Percentiles rank a stretch among this genome's conserved stretches.
These are phyloP conservation scores for Ormyrus pomaceus DNA, from an alignment of 2,888 invertebrate species.

Conservation along the genomic window DNA sequence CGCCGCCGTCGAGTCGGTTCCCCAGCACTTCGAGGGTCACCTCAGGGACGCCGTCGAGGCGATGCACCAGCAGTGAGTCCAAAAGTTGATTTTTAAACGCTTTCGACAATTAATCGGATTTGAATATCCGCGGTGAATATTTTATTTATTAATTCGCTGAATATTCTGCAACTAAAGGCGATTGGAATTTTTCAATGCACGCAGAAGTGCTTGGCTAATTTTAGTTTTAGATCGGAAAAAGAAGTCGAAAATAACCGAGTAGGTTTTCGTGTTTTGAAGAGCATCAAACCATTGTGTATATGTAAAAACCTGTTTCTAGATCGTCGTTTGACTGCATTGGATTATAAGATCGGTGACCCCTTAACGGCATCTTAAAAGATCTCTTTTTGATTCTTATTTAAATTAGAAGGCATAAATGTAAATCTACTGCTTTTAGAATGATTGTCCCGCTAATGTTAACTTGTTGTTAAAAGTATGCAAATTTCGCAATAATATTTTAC, in stretches of 20 bases:
- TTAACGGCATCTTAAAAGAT: constrained; percentile 43
- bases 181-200: neutral
- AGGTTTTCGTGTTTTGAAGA: constrained; percentile 22
- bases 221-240: constrained; percentile 3
- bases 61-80: constrained; percentile 27
- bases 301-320: constrained; percentile 48
- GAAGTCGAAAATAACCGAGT: constrained; percentile 15
- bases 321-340: constrained; percentile 34
- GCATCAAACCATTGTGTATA: constrained; percentile 38
- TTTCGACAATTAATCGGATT: too few species aligned
- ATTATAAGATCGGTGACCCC: constrained; percentile 50
- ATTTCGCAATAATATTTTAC: neutral
- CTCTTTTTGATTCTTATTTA: constrained; percentile 41
- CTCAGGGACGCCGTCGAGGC: constrained; percentile 55
- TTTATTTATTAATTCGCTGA: neutral
- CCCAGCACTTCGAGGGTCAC: constrained; percentile 57
- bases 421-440: constrained; percentile 17
- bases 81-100: neutral
- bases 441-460: neutral
- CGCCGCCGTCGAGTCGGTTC: constrained; percentile 83
- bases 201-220: neutral
- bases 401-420: constrained; percentile 28
- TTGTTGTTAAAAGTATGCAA: constrained; percentile 7
- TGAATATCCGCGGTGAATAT: neutral
- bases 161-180: neutral